Percentiles rank a stretch among this genome's conserved stretches.
These are phyloP conservation scores for Drosophila mayaguana DNA, from an alignment of 2,888 invertebrate genomes.

Conservation along the genomic window DNA sequence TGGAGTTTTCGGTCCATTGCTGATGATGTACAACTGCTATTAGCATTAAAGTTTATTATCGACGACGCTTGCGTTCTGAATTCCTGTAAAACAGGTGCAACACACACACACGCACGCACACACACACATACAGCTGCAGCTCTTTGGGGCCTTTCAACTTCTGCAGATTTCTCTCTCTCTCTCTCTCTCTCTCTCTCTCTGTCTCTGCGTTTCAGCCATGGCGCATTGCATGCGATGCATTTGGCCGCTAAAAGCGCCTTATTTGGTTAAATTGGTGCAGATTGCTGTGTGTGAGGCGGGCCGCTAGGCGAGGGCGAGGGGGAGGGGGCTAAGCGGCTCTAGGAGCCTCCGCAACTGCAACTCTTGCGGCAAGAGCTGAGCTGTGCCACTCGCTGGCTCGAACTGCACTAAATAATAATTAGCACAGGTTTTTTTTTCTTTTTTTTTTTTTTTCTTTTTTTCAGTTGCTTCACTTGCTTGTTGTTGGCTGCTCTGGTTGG, in stretches of 20 bases:
- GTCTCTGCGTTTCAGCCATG: slow-evolving; percentile 40
- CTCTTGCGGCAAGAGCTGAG: slow-evolving; percentile 34
- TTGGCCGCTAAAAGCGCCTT: slow-evolving; percentile 82
- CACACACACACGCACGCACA: slow-evolving; percentile 28
- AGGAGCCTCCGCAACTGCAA: slow-evolving; percentile 18
- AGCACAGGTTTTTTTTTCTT: slow-evolving; percentile 77
- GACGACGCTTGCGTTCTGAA: slow-evolving; percentile 76
- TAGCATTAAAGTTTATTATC: slow-evolving; percentile 83
- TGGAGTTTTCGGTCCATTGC: slow-evolving; percentile 72
- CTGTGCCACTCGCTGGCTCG: slow-evolving; percentile 34
- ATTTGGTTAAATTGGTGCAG: slow-evolving; percentile 82
- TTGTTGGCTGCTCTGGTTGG: slow-evolving; percentile 57
- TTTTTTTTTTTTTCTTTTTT: slow-evolving; percentile 17
- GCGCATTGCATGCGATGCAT: slow-evolving; percentile 79
- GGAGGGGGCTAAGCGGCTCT: neutral
- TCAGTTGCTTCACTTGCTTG: slow-evolving; percentile 37
- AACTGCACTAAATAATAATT: slow-evolving; percentile 82
- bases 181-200: slow-evolving; percentile 41
- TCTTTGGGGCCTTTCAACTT: slow-evolving; percentile 68
- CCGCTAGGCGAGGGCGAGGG: slow-evolving; percentile 4
- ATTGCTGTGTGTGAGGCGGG: slow-evolving; percentile 58
- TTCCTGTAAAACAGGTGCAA: slow-evolving; percentile 82
- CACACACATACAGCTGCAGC: slow-evolving; percentile 5
- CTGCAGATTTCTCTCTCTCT: slow-evolving; percentile 63
- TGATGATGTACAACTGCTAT: slow-evolving; percentile 82